Evolutionary conservation across 2,888 invertebrate species (phyloP), one percentile per base, ranked within the genome.

Genomic region (Aproaerema taeniolella): DNA sequence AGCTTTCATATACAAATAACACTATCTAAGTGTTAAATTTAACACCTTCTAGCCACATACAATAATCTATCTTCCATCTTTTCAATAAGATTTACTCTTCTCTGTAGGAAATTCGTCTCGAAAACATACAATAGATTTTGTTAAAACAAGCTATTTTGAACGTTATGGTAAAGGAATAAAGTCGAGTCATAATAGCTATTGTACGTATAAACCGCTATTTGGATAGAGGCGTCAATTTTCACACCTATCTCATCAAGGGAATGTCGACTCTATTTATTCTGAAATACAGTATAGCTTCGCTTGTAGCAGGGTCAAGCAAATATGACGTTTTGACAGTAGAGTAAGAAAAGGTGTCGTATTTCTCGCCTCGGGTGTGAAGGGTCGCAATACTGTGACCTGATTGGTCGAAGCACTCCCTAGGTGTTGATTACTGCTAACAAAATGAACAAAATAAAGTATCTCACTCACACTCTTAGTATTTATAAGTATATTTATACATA

Each of bases 311-410:
- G n/a, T 28, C 4, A n/a, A n/a, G n/a, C 10, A 28, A 13, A 49
- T 77, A 49, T 26, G 61, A 39, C 54, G 30, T 67, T 77, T 55
- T 55, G 41, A 7, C 29, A 52, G 37, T 67, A 15, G 31, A 40
- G 41, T 36, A 8, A 24, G 39, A 40, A 55, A 67, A 82, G 80
- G 85, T 86, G 85, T 85, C 71, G 74, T 58, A 70, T 85, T 83
- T 86, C 85, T 62, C 85, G 85, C 85, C 81, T 82, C 52, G 55
- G 72, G 85, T 78, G 85, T 82, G 75, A 86, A 85, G 85, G 85
- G 83, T 75, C 80, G 58, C 43, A 47, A 56, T 67, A 31, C 63
- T 49, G 51, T 41, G 1, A 47, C 29, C 59, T 69, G 72, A 85
- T 86, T 86, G 85, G 85, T 69, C 46, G 61, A 58, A 39, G 24